Base-by-base conservation (phyloP, 1,140 invertebrate species). In the Zaprionus vittiger region DNA sequence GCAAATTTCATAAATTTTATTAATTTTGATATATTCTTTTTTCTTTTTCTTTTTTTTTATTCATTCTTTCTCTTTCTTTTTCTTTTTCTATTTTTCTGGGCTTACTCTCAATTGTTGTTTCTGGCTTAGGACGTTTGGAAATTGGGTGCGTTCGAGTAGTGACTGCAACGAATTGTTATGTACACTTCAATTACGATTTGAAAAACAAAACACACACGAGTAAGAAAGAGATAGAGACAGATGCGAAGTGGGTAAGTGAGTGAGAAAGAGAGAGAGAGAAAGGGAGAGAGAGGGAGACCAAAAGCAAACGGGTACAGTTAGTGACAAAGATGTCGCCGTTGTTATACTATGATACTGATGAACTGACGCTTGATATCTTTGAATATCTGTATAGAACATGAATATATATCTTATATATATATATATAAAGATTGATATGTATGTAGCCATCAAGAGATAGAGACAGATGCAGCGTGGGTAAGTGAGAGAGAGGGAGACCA, bases 31-130 rank as follows among this genome's bases (percentile, higher is more conserved):
- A 34, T 0, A 31, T 9, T 34, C 9, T 34, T 11, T 11, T 31
- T 14, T 44, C 61, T 59, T 55, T 54, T 14, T 47, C 31, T 14
- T 44, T 63, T 59, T 55, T 54, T 14, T 47, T 37, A 5, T 26
- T 26, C 4, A 26, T 26, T 26, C 22, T 66, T 41, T 24, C 1
- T 34, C 59, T 63, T 15, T 52, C 64, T 26, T 22, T 61, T 26
- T 52, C 54, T 71, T 68, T 63, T 80, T 77, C 31, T 20, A 62
- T 77, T 63, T 62, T 47, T 67, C 73, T 77, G 71, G 77, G 96
- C 97, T 97, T 97, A 97, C 97, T 96, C 97, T 96, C 95, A 97
- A 96, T 94, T 95, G 96, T 95, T 97, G 96, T 94, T 97, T 96
- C 93, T 96, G 95, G 94, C 95, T 96, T 94, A 95, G 95, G 95